phyloP scores from a whole-genome alignment of 2,113 vertebrate genomes.

The Progne subis region DNA sequence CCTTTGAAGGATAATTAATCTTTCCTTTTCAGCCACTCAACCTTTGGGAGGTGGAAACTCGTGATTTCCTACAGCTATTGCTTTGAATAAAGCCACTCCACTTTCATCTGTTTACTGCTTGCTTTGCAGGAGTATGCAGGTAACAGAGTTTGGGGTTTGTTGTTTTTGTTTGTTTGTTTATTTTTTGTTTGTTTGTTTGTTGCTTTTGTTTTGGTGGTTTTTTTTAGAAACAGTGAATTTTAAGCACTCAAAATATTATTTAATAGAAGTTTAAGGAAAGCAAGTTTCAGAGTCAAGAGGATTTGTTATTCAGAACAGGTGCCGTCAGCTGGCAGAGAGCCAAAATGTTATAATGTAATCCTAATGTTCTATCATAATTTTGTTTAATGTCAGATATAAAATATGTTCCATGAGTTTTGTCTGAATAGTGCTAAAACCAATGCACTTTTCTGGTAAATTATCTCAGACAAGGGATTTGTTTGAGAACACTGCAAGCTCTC shows the following conservation, averaged over 20 bases:
- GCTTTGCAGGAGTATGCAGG: background rate
- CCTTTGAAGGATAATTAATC: slow-evolving; percentile 21
- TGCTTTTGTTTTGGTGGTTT: background rate
- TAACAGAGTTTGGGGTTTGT: background rate
- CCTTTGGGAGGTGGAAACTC: background rate
- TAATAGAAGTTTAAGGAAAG: background rate
- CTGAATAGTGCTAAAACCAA: background rate
- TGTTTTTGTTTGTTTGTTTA: too few species aligned
- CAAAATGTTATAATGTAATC: background rate
- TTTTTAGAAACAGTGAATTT: background rate
- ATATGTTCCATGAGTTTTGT: background rate
- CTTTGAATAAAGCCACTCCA: background rate
- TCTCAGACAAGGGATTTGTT: background rate
- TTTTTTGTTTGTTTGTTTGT: too few species aligned
- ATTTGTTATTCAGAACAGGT: background rate
- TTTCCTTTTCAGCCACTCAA: background rate
- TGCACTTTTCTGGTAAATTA: background rate
- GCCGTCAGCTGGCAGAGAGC: background rate
- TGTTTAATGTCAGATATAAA: background rate
- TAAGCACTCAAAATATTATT: background rate
- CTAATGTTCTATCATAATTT: background rate
- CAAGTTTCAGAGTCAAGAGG: background rate
- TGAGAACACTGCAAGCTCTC: background rate
- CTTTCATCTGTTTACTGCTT: background rate
- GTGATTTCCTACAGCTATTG: slow-evolving; percentile 10